Conservation (phyloP, 2,113 vertebrate genomes). For the Otis tarda region DNA sequence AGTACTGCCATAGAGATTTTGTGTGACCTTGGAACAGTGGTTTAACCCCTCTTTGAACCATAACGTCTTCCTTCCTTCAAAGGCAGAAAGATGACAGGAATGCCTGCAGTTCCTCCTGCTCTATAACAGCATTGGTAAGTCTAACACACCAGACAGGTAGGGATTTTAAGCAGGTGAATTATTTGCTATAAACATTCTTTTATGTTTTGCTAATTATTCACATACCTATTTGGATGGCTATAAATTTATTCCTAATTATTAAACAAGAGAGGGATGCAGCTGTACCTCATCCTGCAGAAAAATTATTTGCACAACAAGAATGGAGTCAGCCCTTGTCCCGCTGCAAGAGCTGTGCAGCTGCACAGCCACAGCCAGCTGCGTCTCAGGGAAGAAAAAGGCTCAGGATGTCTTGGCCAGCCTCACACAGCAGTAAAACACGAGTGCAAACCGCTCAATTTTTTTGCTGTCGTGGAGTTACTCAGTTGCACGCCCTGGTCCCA, state of each 20-base stretch:
- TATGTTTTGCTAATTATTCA: background rate
- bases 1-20: background rate
- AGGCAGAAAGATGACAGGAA: background rate
- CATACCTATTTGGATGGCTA: background rate
- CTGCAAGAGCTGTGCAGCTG: constrained; percentile 26
- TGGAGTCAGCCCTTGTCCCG: background rate
- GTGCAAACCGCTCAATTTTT: background rate
- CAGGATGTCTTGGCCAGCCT: background rate
- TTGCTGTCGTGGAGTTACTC: background rate
- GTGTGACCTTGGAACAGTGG: background rate
- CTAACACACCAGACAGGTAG: background rate
- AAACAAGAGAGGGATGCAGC: constrained; percentile 16
- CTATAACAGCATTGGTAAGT: background rate
- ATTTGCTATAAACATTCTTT: constrained; percentile 6
- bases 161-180: constrained; percentile 14
- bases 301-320: background rate
- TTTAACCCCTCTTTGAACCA: background rate
- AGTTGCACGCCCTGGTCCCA: background rate
- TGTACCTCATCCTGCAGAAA: background rate
- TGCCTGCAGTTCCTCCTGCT: background rate
- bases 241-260: background rate
- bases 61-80: background rate
- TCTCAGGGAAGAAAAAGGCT: background rate
- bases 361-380: background rate
- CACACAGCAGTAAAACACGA: background rate